phyloP scores from a whole-genome alignment of 2,797 vertebrate genomes.

The Rhynchonycteris naso region DNA sequence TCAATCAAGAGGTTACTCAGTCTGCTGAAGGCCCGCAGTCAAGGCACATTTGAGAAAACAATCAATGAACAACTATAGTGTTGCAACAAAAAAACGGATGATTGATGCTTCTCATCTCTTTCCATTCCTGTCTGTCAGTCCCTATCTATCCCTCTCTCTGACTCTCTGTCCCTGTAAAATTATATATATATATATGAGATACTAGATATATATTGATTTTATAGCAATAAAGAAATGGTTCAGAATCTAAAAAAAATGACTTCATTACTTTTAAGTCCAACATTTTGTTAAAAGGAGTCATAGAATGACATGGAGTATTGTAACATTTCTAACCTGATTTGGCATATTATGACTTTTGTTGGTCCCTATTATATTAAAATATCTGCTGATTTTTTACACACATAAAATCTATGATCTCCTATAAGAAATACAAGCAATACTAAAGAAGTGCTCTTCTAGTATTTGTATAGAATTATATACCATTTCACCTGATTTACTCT shows the following conservation, averaged over 20 bases:
- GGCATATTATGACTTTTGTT: neutral
- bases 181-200: conserved; percentile 28
- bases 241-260: neutral
- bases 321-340: conserved; percentile 44
- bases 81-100: too few species aligned
- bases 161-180: too few species aligned
- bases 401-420: neutral
- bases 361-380: neutral
- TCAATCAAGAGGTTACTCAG: too few species aligned
- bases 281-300: conserved; percentile 35
- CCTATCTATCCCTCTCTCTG: too few species aligned
- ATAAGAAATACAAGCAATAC: neutral
- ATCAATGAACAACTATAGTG: too few species aligned
- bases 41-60: too few species aligned
- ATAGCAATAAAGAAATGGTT: neutral
- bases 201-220: neutral
- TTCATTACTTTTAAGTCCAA: conserved; percentile 30
- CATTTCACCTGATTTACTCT: conserved; percentile 9
- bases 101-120: too few species aligned
- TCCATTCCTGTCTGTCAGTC: too few species aligned
- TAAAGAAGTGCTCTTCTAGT: neutral
- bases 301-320: neutral
- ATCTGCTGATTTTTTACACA: neutral
- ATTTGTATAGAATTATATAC: neutral
- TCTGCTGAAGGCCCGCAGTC: too few species aligned